These are phyloP conservation scores for Diplolepis rosae DNA, from an alignment of 2,888 invertebrate genomes.

Conservation along the genomic window DNA sequence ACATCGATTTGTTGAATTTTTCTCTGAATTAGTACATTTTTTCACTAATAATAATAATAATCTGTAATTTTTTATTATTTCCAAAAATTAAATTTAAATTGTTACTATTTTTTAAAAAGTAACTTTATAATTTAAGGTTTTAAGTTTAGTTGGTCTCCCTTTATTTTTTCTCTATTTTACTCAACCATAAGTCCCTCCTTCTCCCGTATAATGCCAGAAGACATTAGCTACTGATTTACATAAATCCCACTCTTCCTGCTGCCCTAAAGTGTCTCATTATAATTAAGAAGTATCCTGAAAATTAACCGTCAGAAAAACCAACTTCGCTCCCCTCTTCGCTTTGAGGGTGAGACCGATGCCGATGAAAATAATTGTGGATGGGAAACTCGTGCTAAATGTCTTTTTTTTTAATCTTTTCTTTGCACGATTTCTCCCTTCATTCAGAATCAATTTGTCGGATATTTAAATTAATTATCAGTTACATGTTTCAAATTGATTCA, in stretches of 20 bases:
- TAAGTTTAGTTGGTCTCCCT: neutral
- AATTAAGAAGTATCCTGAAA: slow-evolving; percentile 71
- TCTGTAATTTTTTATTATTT: too few relatives aligned
- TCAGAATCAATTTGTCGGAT: neutral
- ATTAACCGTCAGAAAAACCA: slow-evolving; percentile 66
- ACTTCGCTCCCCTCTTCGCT: slow-evolving; percentile 44
- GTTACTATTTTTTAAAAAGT: slow-evolving; percentile 16
- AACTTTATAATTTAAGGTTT: neutral
- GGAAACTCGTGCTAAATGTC: slow-evolving; percentile 54
- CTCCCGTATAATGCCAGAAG: slow-evolving; percentile 68
- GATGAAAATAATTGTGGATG: slow-evolving; percentile 51
- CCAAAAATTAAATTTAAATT: too few relatives aligned
- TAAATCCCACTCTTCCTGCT: slow-evolving; percentile 61
- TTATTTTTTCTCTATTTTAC: neutral
- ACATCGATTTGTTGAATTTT: too few relatives aligned
- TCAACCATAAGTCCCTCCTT: slow-evolving; percentile 7
- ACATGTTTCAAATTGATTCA: neutral
- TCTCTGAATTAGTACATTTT: too few relatives aligned
- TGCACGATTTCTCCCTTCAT: neutral
- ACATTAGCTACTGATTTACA: slow-evolving; percentile 71
- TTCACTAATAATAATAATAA: too few relatives aligned
- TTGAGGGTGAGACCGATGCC: slow-evolving; percentile 45
- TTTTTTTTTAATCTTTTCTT: slow-evolving; percentile 33
- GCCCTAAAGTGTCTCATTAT: slow-evolving; percentile 70
- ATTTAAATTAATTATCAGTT: neutral